These are phyloP conservation scores for human (Homo sapiens) DNA, from an alignment of 2,113 vertebrate species.

Conservation along the genomic window DNA sequence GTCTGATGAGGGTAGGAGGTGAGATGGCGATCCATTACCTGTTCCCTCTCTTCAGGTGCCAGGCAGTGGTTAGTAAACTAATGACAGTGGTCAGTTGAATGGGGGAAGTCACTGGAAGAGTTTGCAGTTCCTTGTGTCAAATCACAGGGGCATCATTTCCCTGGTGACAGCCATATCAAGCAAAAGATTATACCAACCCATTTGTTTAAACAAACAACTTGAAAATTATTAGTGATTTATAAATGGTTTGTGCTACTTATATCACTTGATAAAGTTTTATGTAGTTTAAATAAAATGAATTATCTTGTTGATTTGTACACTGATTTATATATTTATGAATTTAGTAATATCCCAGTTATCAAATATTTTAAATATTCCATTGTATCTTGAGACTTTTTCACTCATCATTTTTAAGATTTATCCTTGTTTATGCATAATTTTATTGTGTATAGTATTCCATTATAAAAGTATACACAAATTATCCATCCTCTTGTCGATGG, in stretches of 20 bases:
- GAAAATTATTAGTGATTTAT: background rate
- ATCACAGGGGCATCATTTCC: background rate
- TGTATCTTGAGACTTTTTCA: constrained; percentile 38
- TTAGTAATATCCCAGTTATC: background rate
- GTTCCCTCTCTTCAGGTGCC: background rate
- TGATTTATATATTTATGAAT: background rate
- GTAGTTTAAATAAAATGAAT: background rate
- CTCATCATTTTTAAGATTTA: background rate
- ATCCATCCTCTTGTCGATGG: background rate
- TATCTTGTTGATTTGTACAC: background rate
- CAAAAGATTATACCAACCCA: background rate
- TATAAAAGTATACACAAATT: background rate
- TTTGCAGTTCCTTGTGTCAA: background rate
- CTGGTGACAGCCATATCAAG: background rate
- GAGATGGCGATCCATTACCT: background rate
- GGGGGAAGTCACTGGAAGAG: background rate
- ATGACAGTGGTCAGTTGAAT: background rate
- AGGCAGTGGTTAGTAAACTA: background rate
- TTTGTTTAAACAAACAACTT: background rate
- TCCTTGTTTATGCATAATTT: background rate
- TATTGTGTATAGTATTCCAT: background rate
- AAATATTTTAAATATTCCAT: background rate
- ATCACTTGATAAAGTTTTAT: background rate
- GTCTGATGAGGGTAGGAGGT: background rate
- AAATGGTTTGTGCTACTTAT: background rate